Base-by-base conservation (phyloP, 1,140 invertebrate species). In the Aphaenogaster ashmeadi region DNA sequence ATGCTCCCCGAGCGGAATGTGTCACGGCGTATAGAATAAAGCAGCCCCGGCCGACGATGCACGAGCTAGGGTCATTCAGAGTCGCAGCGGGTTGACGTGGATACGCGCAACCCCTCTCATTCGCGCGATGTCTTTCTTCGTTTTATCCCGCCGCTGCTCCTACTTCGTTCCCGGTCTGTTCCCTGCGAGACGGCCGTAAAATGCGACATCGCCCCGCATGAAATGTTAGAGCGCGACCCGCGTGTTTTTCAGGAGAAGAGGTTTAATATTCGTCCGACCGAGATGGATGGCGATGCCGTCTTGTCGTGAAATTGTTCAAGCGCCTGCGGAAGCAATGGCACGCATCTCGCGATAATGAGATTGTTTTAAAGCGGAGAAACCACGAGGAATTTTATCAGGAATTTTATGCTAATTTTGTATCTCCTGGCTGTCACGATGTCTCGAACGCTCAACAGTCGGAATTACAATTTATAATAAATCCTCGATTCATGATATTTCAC, bases 181-280 rank as follows among this genome's bases (percentile, higher is more conserved):
- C n/a, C n/a, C n/a, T 56, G n/a, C 66, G 79, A 72, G 66, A 72
- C 21, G 18, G 5, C 21, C 6, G 64, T 74, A 60, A 60, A 74
- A 44, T 47, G 60, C 41, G 67, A 21, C 47, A 33, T 44, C n/a
- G 54, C 41, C 38, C 21, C 13, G 50, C 6, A 60, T 38, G 54
- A 81, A 80, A 33, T 13, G 47, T 44, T 54, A 33, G 64, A 33
- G 9, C 38, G 18, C 21, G 38, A 81, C 13, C 38, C 7, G 13
- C 27, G 27, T 13, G 21, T 74, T 74, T 69, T 81, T 54, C 7
- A 41, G 33, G 33, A 81, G 21, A 44, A n/a, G 8, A 44, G 47
- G 8, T 81, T 81, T 52, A 81, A 81, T 69, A 81, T 52, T 81
- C 64, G 66, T 54, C 36, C 47, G 62, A 54, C 78, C 47, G 36